Evolutionary conservation across 2,113 vertebrate species (phyloP), one percentile per base, ranked within the genome.

Genomic region (Antennarius striatus): DNA sequence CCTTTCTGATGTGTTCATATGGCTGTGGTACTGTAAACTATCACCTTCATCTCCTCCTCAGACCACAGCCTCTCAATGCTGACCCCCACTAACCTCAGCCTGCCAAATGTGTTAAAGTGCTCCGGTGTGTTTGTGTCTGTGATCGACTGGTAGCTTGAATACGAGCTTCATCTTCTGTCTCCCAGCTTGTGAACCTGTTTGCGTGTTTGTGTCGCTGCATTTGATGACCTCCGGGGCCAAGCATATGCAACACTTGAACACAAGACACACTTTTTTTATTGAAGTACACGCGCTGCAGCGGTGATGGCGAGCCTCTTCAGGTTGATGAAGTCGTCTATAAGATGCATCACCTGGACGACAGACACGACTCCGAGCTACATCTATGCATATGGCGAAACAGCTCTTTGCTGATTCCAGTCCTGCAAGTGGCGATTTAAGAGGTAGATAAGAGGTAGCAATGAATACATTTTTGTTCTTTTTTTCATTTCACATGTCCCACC

Each of bases 1-100:
- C 83, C 85, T 90, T 82, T 88, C 83, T 77, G 84, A 91, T 86
- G 87, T 88, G 84, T 88, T 90, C 87, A 83, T 85, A 82, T 66
- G 85, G 73, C 75, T 29, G 29, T 73, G 73, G 48, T 66, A 71
- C 84, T 46, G 82, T 91, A 90, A 91, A 90, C 71, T 82, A 80
- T 54, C 7, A 30, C 79, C 71, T 77, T 81, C 88, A 83, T 76
- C 72, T 71, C 70, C 76, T 42, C 66, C 62, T 71, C 72, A 13
- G 11, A 17, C 15, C 32, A 22, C 22, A 22, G 22, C 59, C 54
- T 15, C 17, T 6, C 12, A 36, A 10, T 8, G 52, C 45, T 80
- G 76, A 91, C 85, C 91, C 52, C 63, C 0, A 39, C 63, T 76
- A 67, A 90, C 86, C 90, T 89, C 75, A 85, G 49, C 54, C 63